Base-by-base conservation (phyloP, 1,140 invertebrate species). In the Philotrypesis tridentata region DNA sequence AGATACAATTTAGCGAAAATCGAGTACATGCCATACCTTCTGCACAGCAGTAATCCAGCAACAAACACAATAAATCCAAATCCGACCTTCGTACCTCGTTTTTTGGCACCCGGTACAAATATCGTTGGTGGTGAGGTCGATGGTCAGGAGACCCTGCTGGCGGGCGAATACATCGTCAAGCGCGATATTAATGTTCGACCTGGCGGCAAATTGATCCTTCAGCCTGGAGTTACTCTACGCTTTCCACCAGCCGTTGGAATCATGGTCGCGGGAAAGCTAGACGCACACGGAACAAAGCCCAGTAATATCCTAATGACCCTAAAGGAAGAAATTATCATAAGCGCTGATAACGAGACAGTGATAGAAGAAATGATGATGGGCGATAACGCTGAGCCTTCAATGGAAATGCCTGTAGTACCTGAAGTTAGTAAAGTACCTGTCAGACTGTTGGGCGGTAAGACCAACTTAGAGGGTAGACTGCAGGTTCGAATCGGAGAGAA, bases 161-260 rank as follows among this genome's bases (percentile, higher is more conserved):
- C 94, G 55, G 97, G 97, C 9, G 96, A 96, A 83, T 99, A 99
- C 88, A 93, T 94, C 2, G 97, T 98, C 0, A 94, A 95, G 84
- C 94, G 97, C 86, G 98, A 99, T 88, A 98, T 99, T 48, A 98
- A 97, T 87, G 95, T 99, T 6, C 91, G 96, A 73, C 97, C 97
- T 2, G 96, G 96, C 29, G 97, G 97, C 14, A 96, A 96, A 88
- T 91, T 99, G 12, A 96, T 96, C 0, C 92, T 99, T 17, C 94
- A 97, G 60, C 95, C 97, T 1, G 98, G 97, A 0, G 97, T 98
- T 0, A 96, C 95, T 0, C 91, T 99, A 3, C 94, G 94, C 84
- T 97, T 97, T 92, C 95, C 96, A 70, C 96, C 98, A 67, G 96
- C 97, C 43, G 95, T 99, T 63, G 99, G 99, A 21, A 98, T 99